These are phyloP conservation scores for Hirtodrosophila alboralis DNA, from an alignment of 2,888 invertebrate genomes.

Conservation along the genomic window DNA sequence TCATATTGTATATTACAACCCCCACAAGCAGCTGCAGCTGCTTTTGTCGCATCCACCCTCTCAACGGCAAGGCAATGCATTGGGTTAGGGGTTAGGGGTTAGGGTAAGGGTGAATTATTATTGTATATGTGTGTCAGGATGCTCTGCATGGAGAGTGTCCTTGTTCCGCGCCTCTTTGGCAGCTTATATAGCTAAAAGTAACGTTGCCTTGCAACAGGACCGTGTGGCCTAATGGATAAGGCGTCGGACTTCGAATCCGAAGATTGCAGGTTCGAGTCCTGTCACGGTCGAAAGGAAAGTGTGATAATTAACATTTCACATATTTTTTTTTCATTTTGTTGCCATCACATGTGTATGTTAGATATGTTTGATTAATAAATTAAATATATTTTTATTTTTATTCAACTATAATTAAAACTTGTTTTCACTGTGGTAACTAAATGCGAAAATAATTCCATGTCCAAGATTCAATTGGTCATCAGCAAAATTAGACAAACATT, in stretches of 20 bases:
- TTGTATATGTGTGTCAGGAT: slow-evolving; percentile 35
- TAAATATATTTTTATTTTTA: too few relatives aligned
- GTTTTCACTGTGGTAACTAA: slow-evolving; percentile 9
- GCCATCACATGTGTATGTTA: too few relatives aligned
- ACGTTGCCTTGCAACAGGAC: slow-evolving; percentile 66
- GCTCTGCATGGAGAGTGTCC: slow-evolving; percentile 36
- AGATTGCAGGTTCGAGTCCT: slow-evolving; percentile 85
- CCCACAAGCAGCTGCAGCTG: slow-evolving; percentile 37
- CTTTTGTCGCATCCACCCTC: slow-evolving; percentile 28
- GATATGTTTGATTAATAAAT: slow-evolving; percentile 1
- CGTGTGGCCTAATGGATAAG: slow-evolving; percentile 85
- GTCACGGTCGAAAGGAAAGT: slow-evolving; percentile 82
- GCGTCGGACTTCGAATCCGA: slow-evolving; percentile 85
- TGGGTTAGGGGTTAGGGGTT: too few relatives aligned
- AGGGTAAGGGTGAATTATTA: slow-evolving; percentile 31
- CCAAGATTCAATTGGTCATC: slow-evolving; percentile 29
- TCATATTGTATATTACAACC: slow-evolving; percentile 38
- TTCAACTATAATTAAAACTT: slow-evolving; percentile 26
- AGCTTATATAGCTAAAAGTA: slow-evolving; percentile 49
- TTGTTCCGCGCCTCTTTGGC: slow-evolving; percentile 43
- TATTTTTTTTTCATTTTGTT: background rate
- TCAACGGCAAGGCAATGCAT: slow-evolving; percentile 3
- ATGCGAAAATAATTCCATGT: slow-evolving; percentile 33
- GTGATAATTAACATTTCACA: slow-evolving; percentile 16
- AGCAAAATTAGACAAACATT: slow-evolving; percentile 1